A percentile compares a stretch with the other conserved stretches of the same genome.
Conservation (phyloP, 2,888 invertebrate genomes). For the Cacoxenus indagator region DNA sequence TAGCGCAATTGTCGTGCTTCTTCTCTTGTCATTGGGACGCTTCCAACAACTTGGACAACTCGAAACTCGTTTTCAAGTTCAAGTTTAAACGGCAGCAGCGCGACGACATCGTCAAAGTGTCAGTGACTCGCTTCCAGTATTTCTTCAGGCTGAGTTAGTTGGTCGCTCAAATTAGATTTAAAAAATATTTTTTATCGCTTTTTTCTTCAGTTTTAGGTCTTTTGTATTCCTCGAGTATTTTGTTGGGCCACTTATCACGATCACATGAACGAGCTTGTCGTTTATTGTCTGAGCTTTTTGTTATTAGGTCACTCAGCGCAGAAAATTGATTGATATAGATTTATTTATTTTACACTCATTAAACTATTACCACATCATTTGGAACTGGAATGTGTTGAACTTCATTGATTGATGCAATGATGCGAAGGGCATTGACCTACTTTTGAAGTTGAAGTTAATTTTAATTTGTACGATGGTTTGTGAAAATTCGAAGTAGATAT, state of each 20-base stretch:
- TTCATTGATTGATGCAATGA: neutral
- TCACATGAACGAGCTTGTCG: neutral
- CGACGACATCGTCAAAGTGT: conserved; percentile 47
- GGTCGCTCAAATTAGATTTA: conserved; percentile 20
- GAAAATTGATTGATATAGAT: conserved; percentile 42
- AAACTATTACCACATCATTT: conserved; percentile 42
- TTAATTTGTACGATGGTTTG: too few relatives aligned
- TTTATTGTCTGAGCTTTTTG: conserved; percentile 16
- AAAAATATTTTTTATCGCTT: conserved; percentile 26
- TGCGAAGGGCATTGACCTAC: conserved; percentile 43
- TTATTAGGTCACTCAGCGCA: conserved; percentile 31
- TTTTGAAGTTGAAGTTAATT: too few relatives aligned
- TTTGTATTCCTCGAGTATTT: too few relatives aligned
- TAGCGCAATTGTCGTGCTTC: neutral
- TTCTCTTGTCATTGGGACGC: neutral
- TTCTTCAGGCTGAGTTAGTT: conserved; percentile 32
- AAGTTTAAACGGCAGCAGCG: conserved; percentile 50
- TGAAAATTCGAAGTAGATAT: too few relatives aligned
- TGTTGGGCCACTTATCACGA: neutral
- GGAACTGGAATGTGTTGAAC: neutral
- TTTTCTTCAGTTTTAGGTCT: conserved; percentile 33
- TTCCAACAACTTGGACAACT: conserved; percentile 37
- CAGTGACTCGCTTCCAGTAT: conserved; percentile 45
- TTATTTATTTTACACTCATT: conserved; percentile 42
- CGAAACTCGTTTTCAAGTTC: conserved; percentile 65